These are phyloP conservation scores for Carterocephalus palaemon DNA, from an alignment of 2,888 invertebrate species.

Conservation along the genomic window DNA sequence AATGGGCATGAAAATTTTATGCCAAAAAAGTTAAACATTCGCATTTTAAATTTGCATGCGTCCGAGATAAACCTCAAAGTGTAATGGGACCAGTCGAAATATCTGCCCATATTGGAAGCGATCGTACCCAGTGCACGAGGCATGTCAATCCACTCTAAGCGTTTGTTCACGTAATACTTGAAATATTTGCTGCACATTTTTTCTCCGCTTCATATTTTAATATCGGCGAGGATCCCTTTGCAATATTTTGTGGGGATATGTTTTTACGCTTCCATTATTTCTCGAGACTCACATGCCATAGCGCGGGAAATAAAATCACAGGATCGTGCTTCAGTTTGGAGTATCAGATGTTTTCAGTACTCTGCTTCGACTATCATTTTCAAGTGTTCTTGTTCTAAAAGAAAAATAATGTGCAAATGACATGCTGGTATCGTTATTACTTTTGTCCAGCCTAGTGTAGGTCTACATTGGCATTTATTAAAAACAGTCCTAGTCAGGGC, in stretches of 20 bases:
- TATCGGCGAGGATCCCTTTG: constrained; percentile 8
- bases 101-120: constrained; percentile 16
- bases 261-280: constrained; percentile 21
- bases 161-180: constrained; percentile 9
- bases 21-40: constrained; percentile 8
- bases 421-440: no score
- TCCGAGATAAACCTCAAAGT: constrained; percentile 12
- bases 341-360: not conserved
- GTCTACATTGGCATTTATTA: no score
- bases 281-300: constrained; percentile 17
- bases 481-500: no score
- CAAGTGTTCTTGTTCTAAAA: no score
- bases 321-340: constrained; percentile 1
- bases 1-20: not conserved
- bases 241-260: constrained; percentile 9
- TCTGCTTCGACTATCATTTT: no score
- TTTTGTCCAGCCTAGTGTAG: no score
- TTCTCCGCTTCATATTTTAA: constrained; percentile 17
- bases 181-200: constrained; percentile 9
- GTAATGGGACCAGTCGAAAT: constrained; percentile 13
- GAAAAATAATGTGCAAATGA: no score
- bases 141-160: constrained; percentile 16
- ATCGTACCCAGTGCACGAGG: not conserved
- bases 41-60: constrained; percentile 3
- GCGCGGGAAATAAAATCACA: constrained; percentile 12